Percentiles rank a stretch among this genome's conserved stretches.
These are phyloP conservation scores for Halichoerus grypus DNA, from an alignment of 2,113 vertebrate species.

Conservation along the genomic window DNA sequence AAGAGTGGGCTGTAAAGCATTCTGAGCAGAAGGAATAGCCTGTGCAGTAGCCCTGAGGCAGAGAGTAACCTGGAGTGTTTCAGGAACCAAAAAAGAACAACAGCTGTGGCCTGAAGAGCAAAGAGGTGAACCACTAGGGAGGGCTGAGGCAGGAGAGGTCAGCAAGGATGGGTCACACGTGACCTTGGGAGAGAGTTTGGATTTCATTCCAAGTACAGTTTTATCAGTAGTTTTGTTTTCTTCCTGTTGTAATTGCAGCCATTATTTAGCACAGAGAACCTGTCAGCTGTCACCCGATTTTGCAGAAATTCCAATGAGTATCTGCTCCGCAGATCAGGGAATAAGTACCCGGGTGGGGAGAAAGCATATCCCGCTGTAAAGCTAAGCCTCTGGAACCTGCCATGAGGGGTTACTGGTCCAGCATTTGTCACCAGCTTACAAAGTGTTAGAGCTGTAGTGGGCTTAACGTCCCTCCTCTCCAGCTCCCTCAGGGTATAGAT, in stretches of 20 bases:
- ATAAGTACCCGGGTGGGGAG: background rate
- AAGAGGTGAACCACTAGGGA: background rate
- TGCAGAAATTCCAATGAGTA: background rate
- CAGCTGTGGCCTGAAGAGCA: background rate
- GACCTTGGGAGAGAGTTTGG: background rate
- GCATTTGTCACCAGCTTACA: background rate
- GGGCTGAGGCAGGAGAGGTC: background rate
- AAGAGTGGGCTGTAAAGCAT: fast-evolving
- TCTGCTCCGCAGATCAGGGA: background rate
- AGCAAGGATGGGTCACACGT: background rate
- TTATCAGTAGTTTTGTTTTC: background rate
- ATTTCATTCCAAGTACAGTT: background rate
- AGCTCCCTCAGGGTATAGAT: background rate
- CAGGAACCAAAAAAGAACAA: background rate
- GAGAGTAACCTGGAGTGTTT: background rate
- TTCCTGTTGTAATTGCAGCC: background rate
- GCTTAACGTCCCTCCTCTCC: background rate
- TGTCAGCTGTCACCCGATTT: background rate
- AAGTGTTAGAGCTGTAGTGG: fast-evolving
- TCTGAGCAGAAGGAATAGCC: background rate
- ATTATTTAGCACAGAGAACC: background rate
- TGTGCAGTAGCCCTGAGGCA: background rate
- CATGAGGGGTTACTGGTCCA: background rate
- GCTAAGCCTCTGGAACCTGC: background rate
- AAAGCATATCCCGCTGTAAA: background rate